Percentiles rank a stretch among this genome's conserved stretches.
phyloP scores from a whole-genome alignment of 2,113 vertebrate genomes.

The Glareola pratincola region DNA sequence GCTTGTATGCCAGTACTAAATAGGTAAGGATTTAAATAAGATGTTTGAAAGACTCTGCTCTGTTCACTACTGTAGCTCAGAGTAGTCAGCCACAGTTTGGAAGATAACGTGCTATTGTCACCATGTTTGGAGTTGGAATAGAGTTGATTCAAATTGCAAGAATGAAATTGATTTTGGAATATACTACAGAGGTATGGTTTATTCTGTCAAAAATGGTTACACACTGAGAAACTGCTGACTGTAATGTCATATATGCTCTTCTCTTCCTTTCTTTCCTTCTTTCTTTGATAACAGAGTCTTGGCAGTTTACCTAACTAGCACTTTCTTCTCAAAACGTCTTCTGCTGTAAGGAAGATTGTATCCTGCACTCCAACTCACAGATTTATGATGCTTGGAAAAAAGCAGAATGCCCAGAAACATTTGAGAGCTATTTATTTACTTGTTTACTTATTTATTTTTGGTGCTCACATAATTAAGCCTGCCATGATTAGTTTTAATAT shows the following conservation, averaged over 20 bases:
- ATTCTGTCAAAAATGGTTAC: neutral
- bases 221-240: neutral
- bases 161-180: neutral
- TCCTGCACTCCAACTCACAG: neutral
- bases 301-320: neutral
- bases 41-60: neutral
- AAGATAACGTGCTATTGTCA: neutral
- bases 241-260: neutral
- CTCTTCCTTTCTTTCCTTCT: neutral
- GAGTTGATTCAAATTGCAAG: neutral
- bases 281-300: neutral
- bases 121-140: neutral
- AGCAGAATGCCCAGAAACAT: neutral
- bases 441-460: neutral
- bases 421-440: neutral
- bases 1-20: neutral
- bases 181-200: neutral
- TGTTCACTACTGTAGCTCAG: neutral
- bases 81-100: neutral
- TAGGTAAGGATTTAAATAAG: neutral
- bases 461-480: neutral
- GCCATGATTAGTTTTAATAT: neutral
- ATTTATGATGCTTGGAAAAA: neutral
- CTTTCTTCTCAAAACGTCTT: neutral
- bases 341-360: neutral